phyloP scores from a whole-genome alignment of 2,113 vertebrate species.

The Xenopus laevis region DNA sequence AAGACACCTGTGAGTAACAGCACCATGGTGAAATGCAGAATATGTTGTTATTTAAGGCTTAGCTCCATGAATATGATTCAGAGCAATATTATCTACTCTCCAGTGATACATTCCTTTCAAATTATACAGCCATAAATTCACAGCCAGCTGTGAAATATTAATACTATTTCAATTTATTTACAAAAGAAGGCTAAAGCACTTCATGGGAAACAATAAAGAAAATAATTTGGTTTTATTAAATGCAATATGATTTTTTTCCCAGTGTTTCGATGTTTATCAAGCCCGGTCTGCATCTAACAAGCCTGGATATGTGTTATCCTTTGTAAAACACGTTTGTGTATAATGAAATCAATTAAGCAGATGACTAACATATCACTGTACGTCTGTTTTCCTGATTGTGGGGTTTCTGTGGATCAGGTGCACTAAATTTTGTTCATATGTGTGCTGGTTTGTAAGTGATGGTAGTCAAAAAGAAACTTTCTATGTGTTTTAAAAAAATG shows the following conservation, averaged over 20 bases:
- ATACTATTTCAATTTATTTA: background rate
- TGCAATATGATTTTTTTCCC: background rate
- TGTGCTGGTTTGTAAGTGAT: too few species aligned
- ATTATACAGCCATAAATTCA: background rate
- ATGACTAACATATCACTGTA: too few species aligned
- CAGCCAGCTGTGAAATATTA: conserved; percentile 2
- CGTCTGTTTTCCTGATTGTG: too few species aligned
- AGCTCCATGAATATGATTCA: background rate
- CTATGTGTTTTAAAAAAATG: too few species aligned
- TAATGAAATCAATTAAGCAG: too few species aligned
- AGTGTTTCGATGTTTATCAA: background rate
- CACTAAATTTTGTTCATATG: too few species aligned
- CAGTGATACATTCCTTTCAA: background rate
- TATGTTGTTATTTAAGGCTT: background rate
- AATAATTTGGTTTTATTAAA: background rate
- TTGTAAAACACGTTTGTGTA: too few species aligned
- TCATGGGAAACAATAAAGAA: background rate
- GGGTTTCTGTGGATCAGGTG: too few species aligned
- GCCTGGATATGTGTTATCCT: too few species aligned
- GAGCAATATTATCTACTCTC: background rate
- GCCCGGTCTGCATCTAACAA: too few species aligned
- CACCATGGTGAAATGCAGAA: background rate
- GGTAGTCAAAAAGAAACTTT: too few species aligned
- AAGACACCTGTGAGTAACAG: background rate
- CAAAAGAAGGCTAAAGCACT: background rate